These are phyloP conservation scores for Tragelaphus buxtoni DNA, from an alignment of 2,113 vertebrate species.

Conservation along the genomic window DNA sequence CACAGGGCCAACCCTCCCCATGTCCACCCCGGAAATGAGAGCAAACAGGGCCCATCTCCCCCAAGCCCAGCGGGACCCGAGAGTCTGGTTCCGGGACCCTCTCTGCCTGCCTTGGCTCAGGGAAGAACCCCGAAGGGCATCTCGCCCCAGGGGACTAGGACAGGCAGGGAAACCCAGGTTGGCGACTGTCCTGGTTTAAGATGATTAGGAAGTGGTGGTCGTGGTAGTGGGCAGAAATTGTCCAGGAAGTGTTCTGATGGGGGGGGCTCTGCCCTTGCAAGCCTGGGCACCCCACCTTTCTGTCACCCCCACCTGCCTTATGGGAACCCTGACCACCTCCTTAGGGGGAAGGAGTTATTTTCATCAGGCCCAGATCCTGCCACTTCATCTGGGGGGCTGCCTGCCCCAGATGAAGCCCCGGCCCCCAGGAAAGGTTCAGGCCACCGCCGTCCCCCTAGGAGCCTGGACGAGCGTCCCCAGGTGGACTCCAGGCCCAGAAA, in stretches of 20 bases:
- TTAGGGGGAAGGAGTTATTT: not conserved
- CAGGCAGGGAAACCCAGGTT: not conserved
- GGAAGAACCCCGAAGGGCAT: fast-evolving
- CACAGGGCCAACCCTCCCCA: fast-evolving
- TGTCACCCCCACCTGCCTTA: not conserved
- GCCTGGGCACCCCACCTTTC: fast-evolving
- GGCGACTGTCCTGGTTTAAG: not conserved
- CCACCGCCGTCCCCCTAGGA: fast-evolving
- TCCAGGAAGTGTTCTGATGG: not conserved
- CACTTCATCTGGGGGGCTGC: fast-evolving
- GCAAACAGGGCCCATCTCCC: not conserved
- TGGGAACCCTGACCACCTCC: too few species aligned
- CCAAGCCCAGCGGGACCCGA: not conserved
- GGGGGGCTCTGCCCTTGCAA: not conserved
- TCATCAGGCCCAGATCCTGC: not conserved
- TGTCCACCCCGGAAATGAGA: fast-evolving
- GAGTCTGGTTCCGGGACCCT: not conserved
- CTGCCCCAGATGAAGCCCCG: not conserved
- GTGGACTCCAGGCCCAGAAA: not conserved
- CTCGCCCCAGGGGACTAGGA: fast-evolving
- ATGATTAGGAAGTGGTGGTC: not conserved
- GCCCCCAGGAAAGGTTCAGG: not conserved
- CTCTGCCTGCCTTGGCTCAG: not conserved
- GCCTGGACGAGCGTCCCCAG: fast-evolving
- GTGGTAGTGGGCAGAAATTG: fast-evolving